These are phyloP conservation scores for Pterophyllum scalare DNA, from an alignment of 2,113 vertebrate genomes.

Conservation along the genomic window DNA sequence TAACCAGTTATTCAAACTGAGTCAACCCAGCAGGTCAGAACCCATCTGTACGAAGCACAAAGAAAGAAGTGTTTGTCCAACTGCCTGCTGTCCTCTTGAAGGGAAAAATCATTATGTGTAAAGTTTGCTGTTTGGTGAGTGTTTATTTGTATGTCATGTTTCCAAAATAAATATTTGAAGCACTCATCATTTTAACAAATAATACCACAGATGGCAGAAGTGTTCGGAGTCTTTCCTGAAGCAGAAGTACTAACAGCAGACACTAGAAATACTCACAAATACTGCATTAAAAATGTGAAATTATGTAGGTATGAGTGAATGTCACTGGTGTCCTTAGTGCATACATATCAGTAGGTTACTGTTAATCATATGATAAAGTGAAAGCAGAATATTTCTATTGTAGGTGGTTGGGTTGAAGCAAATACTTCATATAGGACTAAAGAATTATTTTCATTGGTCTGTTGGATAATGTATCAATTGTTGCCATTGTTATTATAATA, in stretches of 20 bases:
- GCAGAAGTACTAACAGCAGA: no score
- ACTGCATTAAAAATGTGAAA: background rate
- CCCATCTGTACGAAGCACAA: constrained; percentile 33
- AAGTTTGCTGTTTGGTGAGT: constrained; percentile 9
- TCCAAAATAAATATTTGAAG: background rate
- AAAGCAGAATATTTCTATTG: background rate
- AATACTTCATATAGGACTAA: background rate
- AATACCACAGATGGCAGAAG: background rate
- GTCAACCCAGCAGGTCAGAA: constrained; percentile 24
- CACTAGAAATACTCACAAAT: background rate
- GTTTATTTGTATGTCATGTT: background rate
- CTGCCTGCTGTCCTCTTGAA: background rate
- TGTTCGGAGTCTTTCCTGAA: background rate
- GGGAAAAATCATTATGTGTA: background rate
- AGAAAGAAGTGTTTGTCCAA: background rate
- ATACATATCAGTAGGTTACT: background rate
- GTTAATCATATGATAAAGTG: background rate
- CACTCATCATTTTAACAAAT: background rate
- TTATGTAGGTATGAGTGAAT: background rate
- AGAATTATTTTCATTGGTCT: background rate
- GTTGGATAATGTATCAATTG: background rate
- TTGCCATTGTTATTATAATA: background rate
- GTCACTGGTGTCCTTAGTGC: background rate
- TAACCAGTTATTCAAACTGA: constrained; percentile 15
- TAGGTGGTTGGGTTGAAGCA: background rate